These are phyloP conservation scores for Nixonia krombeini DNA, from an alignment of 1,140 invertebrate genomes.

Conservation along the genomic window DNA sequence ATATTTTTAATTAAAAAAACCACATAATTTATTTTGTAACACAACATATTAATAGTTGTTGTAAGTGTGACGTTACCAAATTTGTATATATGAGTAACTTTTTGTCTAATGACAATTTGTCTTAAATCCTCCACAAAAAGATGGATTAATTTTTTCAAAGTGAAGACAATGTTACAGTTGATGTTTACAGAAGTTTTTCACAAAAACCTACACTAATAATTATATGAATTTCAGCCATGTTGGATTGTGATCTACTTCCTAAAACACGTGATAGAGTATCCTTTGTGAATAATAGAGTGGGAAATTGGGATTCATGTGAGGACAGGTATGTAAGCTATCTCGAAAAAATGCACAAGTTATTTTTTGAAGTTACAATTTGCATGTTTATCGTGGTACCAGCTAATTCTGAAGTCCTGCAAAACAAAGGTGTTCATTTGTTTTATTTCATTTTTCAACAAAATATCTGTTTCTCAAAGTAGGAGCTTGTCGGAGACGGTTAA, in stretches of 20 bases:
- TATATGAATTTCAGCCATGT: constrained; percentile 64
- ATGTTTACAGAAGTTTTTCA: too few species aligned
- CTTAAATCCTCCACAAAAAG: background rate
- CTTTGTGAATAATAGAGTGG: constrained; percentile 59
- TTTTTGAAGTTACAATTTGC: too few species aligned
- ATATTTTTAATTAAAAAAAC: too few species aligned
- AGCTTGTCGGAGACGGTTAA: constrained; percentile 80
- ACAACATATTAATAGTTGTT: too few species aligned
- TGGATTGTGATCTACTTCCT: constrained; percentile 64
- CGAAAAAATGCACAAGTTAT: too few species aligned
- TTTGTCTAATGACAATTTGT: too few species aligned
- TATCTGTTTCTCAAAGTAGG: constrained; percentile 58
- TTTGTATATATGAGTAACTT: too few species aligned
- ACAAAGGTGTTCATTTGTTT: constrained; percentile 12
- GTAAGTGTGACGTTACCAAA: too few species aligned
- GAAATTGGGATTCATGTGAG: constrained; percentile 62
- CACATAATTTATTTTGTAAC: too few species aligned
- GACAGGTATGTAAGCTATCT: constrained; percentile 60
- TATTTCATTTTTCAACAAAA: background rate
- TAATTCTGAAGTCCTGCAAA: constrained; percentile 49
- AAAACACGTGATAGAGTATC: constrained; percentile 66
- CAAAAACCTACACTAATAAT: constrained; percentile 20
- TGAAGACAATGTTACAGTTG: constrained; percentile 13
- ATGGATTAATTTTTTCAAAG: constrained; percentile 5
- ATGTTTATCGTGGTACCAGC: constrained; percentile 7